Base-by-base conservation (phyloP, 2,113 vertebrate species). In the Ancistrus triradiatus region DNA sequence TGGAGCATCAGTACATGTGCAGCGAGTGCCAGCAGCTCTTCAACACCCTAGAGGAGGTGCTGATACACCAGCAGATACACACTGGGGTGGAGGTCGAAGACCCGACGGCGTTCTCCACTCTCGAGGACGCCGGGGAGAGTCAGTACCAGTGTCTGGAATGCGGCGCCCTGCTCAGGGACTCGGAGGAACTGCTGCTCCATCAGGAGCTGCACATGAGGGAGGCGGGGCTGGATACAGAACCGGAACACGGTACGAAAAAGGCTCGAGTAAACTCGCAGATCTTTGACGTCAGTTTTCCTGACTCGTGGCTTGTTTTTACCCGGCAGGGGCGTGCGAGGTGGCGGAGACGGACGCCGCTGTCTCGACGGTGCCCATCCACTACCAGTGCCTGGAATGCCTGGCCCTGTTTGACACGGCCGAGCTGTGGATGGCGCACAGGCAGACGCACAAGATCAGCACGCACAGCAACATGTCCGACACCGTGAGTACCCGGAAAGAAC, bases 1-100 rank as follows among this genome's bases (percentile, higher is more conserved):
- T 91, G 68, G 90, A 92, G 74, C 93, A 93, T 74, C 91, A 95
- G 81, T 95, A 90, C 58, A 94, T 94, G 91, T 94, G 92, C 75
- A 93, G 92, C 0, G 91, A 94, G 79, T 94, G 92, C 27, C 90
- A 91, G 13, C 74, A 87, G 78, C 91, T 94, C 14, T 94, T 90
- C 74, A 87, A 90, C 81, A 90, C 90, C 0, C 82, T 95, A 13
- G 89, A 95, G 68, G 91, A 90, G 7, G 92, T 95, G 49, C 80
- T 95, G 66, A 66, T 91, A 15, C 93, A 95, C 79, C 93, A 95
- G 76, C 91, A 92, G 72, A 90, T 90, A 64, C 91, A 95, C 40
- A 77, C 81, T 1, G 84, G 74, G 6, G 59, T 63, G 2, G 85
- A 89, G 4, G 76, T 63, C 1, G 86, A 81, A 6, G 72, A 79